Evolutionary conservation across 2,888 invertebrate genomes (phyloP).

Genomic region (Ectropis crepuscularia): DNA sequence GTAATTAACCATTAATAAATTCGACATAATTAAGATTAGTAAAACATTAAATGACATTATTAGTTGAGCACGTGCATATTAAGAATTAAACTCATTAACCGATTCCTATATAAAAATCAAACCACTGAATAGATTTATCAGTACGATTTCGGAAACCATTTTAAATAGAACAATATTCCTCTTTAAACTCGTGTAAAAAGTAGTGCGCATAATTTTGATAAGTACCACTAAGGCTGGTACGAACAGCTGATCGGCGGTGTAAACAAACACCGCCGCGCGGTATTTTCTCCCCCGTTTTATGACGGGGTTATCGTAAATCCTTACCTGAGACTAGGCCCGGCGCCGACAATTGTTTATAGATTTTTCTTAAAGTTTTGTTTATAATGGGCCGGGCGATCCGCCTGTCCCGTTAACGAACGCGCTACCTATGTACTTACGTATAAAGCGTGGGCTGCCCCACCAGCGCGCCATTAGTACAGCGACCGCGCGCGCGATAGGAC

Average conservation of each 20-base stretch:
- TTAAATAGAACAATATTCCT: no score
- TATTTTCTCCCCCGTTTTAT: conserved; percentile 47
- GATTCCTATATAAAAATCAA: no score
- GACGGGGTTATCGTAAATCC: not conserved
- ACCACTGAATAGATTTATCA: no score
- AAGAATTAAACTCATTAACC: not conserved
- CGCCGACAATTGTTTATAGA: not conserved
- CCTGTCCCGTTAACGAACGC: conserved; percentile 81
- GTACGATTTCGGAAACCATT: no score
- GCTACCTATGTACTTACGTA: conserved; percentile 76
- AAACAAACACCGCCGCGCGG: conserved; percentile 54
- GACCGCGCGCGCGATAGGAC: conserved; percentile 82
- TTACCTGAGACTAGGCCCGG: no score
- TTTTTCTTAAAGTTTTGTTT: conserved; percentile 77
- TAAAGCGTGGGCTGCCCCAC: conserved; percentile 81
- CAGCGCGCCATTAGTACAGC: conserved; percentile 80
- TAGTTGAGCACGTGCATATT: conserved; percentile 7
- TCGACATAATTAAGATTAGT: conserved; percentile 33
- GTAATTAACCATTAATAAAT: conserved; percentile 29
- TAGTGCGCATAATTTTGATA: no score
- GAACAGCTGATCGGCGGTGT: conserved; percentile 78
- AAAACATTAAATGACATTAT: conserved; percentile 28
- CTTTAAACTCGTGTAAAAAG: no score
- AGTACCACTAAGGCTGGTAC: conserved; percentile 40
- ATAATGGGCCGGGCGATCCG: conserved; percentile 82